Evolutionary conservation across 2,797 vertebrate species (phyloP).

Genomic region (Acanthurus tractus): DNA sequence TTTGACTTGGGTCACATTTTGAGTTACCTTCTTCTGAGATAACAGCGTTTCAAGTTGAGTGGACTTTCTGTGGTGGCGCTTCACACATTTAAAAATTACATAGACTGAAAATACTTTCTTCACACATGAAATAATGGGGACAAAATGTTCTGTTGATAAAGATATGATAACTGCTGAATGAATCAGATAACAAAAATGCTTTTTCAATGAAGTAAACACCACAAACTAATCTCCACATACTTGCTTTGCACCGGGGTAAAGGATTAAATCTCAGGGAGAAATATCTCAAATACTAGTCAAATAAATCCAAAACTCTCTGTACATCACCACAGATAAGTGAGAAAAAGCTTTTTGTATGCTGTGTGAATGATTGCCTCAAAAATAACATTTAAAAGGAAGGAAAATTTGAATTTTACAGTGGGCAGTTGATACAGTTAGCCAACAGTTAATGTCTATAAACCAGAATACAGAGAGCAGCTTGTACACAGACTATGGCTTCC

Average conservation of each 20-base stretch:
- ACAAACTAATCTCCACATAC: not conserved
- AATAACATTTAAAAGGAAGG: not conserved
- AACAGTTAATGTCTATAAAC: not conserved
- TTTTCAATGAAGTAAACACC: not conserved
- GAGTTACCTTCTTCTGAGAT: too few species aligned
- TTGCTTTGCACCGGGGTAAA: not conserved
- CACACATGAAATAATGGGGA: too few species aligned
- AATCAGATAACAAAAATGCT: too few species aligned
- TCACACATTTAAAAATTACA: too few species aligned
- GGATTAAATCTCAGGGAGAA: not conserved
- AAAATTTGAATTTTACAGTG: not conserved
- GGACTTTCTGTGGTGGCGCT: too few species aligned
- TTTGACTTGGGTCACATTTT: too few species aligned
- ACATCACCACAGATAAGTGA: not conserved
- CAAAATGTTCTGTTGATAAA: too few species aligned
- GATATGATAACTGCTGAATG: too few species aligned
- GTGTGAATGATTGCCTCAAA: not conserved
- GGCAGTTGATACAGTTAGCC: not conserved
- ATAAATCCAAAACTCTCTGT: not conserved
- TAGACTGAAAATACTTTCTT: too few species aligned
- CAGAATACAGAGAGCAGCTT: conserved; percentile 25
- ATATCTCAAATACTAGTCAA: not conserved
- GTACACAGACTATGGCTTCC: conserved; percentile 16
- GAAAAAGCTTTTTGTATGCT: not conserved
- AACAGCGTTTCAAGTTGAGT: too few species aligned